Percentiles rank a stretch among this genome's conserved stretches.
Evolutionary conservation across 2,888 invertebrate species (phyloP).

Genomic region (Camptogramma bilineatum): DNA sequence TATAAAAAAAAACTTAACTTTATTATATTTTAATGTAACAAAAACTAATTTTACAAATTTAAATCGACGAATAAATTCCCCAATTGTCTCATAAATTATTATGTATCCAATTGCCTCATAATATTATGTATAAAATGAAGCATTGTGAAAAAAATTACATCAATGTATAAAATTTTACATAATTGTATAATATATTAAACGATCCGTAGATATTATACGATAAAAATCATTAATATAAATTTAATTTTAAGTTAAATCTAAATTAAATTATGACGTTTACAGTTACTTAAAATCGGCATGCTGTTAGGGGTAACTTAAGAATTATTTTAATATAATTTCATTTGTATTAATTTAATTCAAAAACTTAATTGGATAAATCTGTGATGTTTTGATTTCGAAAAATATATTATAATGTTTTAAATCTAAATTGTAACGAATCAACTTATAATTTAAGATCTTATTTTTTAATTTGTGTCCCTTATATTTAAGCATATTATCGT

Average conservation of each 20-base stretch:
- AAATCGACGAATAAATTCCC: neutral
- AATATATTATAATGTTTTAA: neutral
- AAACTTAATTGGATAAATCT: slow-evolving; percentile 24
- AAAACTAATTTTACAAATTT: neutral
- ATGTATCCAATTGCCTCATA: neutral
- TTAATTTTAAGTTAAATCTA: slow-evolving; percentile 2
- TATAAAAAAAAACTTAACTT: neutral
- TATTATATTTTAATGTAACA: neutral
- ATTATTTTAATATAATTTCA: slow-evolving; percentile 5
- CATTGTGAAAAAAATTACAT: neutral
- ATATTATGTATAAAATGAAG: neutral
- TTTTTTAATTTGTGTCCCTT: neutral
- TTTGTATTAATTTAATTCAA: slow-evolving; percentile 3
- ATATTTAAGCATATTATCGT: neutral
- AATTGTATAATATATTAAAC: neutral
- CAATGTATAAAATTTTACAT: slow-evolving; percentile 2
- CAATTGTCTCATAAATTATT: neutral
- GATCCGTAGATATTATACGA: neutral
- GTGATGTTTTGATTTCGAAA: slow-evolving; percentile 25
- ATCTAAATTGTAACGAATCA: neutral
- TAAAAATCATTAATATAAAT: slow-evolving; percentile 1
- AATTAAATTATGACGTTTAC: neutral
- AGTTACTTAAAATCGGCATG: slow-evolving; percentile 23
- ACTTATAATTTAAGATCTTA: neutral
- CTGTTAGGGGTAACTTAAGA: slow-evolving; percentile 5